phyloP scores from a whole-genome alignment of 2,797 vertebrate species.

The Acipenser ruthenus region DNA sequence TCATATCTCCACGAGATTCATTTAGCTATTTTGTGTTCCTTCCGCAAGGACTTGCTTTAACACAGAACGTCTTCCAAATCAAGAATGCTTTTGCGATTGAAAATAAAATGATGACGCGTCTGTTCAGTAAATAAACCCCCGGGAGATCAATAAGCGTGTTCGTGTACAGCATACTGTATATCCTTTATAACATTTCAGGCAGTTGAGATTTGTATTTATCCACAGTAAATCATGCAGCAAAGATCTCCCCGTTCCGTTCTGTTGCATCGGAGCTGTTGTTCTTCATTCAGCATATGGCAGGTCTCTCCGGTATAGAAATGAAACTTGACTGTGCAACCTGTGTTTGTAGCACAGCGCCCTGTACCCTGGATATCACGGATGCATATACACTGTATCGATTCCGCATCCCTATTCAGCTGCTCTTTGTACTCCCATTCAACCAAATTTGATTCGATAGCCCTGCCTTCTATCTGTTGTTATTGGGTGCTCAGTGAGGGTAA shows the following conservation, averaged over 20 bases:
- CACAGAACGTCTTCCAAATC: slow-evolving; percentile 9
- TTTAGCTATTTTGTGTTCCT: neutral
- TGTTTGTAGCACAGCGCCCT: slow-evolving; percentile 12
- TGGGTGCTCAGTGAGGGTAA: slow-evolving; percentile 34
- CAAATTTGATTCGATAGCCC: slow-evolving; percentile 54
- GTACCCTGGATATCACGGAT: slow-evolving; percentile 9
- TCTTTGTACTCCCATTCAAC: slow-evolving; percentile 57
- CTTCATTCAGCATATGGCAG: slow-evolving; percentile 8
- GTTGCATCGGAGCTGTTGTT: neutral
- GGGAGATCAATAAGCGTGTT: slow-evolving; percentile 3
- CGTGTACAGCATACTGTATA: slow-evolving; percentile 22
- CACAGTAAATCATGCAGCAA: slow-evolving; percentile 18
- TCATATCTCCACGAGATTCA: neutral
- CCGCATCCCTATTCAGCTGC: slow-evolving; percentile 34
- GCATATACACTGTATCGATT: slow-evolving; percentile 24
- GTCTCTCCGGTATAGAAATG: slow-evolving; percentile 29
- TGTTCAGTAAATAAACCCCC: slow-evolving; percentile 9
- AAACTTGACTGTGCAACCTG: neutral
- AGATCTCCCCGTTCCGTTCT: slow-evolving; percentile 15
- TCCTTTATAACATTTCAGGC: slow-evolving; percentile 12
- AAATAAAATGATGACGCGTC: slow-evolving; percentile 17
- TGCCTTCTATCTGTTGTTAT: slow-evolving; percentile 41
- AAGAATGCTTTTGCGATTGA: neutral
- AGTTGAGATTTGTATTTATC: slow-evolving; percentile 17
- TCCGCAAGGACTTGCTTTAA: slow-evolving; percentile 13